Percentiles rank a stretch among this genome's conserved stretches.
Conservation (phyloP, 2,888 invertebrate species). For the Stictocephala bisonia region DNA sequence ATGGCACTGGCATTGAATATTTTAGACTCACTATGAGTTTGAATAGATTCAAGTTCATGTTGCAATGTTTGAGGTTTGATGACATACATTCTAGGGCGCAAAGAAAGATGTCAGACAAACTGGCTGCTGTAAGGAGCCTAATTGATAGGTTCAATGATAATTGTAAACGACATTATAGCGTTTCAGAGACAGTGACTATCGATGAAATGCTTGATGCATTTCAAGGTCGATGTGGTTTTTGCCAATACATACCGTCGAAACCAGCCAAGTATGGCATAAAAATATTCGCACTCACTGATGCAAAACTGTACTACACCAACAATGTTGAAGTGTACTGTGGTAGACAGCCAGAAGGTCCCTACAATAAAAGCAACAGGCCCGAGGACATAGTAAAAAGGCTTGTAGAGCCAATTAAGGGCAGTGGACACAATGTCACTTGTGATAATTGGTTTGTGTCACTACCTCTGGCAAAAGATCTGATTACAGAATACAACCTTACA, state of each 20-base stretch:
- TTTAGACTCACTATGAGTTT: slow-evolving; percentile 11
- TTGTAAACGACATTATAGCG: slow-evolving; percentile 17
- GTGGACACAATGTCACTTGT: slow-evolving; percentile 7
- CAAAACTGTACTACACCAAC: slow-evolving; percentile 27
- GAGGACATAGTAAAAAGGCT: slow-evolving; percentile 23
- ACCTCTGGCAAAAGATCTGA: slow-evolving; percentile 3
- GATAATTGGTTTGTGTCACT: slow-evolving; percentile 32
- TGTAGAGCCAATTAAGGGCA: slow-evolving; percentile 19
- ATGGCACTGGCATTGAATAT: slow-evolving; percentile 7
- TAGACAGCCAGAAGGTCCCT: slow-evolving; percentile 26
- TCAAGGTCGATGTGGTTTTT: slow-evolving; percentile 21
- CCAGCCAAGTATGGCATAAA: slow-evolving; percentile 40
- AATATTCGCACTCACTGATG: slow-evolving; percentile 16
- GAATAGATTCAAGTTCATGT: no score
- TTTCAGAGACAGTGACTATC: neutral
- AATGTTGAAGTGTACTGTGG: slow-evolving; percentile 42
- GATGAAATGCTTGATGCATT: slow-evolving; percentile 42
- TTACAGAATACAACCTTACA: neutral
- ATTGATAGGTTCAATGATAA: slow-evolving; percentile 7
- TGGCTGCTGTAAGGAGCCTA: slow-evolving; percentile 21
- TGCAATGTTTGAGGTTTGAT: no score
- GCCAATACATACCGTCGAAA: slow-evolving; percentile 35
- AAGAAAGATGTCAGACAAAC: slow-evolving; percentile 21
- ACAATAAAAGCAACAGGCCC: slow-evolving; percentile 5
- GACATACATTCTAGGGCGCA: neutral